Evolutionary conservation across 1,140 invertebrate species (phyloP), one percentile per base, ranked within the genome.

Genomic region (Protaetia brevitarsis): DNA sequence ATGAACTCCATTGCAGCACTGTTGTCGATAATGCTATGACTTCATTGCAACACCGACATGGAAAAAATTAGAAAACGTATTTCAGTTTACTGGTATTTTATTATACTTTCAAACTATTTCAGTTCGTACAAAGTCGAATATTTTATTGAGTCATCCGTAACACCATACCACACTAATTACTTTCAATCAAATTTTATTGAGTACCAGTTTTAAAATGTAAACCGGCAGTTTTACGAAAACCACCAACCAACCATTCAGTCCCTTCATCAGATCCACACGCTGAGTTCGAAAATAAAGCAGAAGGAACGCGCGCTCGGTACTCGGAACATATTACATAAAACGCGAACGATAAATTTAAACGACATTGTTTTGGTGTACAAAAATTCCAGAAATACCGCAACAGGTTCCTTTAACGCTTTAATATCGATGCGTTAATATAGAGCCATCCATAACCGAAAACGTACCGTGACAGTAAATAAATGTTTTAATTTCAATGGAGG

Each of bases 321-420:
- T 45, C 16, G 41, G 13, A 45, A 45, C 41, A 45, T 45, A 45
- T 45, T 45, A 45, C 41, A 45, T 45, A 45, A 45, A 45, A 45
- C 41, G 41, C 41, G 41, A 45, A 45, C 56, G 56, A 58, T 58
- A 27, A 58, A 58, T 58, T 28, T 28, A 19, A 30, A 58, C 56
- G 21, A 28, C 28, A 30, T 27, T 58, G 26, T 58, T 58, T 58
- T 30, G 56, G 26, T 27, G 56, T 30, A 58, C 26, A 58, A 30
- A 30, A 27, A 58, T 58, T 58, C 56, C 56, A 29, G n/a, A 58
- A 58, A 58, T 58, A 28, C 56, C 26, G 26, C 56, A 58, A 58
- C 56, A 58, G 56, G 56, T 58, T 58, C 56, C 23, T 30, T 58
- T 58, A 58, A 28, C 56, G 56, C 56, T 30, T 58, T 28, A 27